A percentile compares a stretch with the other conserved stretches of the same genome.
Conservation (phyloP, 2,797 vertebrate genomes). For the Onychomys leucogaster region DNA sequence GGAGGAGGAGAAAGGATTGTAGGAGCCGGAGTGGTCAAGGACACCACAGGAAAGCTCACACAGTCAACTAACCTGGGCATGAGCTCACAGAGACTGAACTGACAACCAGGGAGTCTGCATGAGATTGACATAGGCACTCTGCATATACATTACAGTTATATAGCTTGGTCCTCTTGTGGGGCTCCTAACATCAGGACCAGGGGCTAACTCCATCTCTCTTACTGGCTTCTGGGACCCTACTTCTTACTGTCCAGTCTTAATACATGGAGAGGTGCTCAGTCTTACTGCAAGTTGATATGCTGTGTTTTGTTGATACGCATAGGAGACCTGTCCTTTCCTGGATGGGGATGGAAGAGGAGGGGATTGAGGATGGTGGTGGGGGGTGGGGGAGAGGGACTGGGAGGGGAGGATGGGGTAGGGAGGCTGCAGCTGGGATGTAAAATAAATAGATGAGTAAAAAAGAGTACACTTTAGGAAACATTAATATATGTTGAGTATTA, state of each 20-base stretch:
- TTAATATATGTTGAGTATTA: not conserved
- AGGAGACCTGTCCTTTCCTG: not conserved
- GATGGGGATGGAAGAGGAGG: not conserved
- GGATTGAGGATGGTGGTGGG: not conserved
- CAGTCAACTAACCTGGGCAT: not conserved
- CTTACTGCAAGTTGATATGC: not conserved
- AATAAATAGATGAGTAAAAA: not conserved
- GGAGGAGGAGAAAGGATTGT: not conserved
- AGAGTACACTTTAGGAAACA: slow-evolving; percentile 38
- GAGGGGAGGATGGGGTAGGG: not conserved
- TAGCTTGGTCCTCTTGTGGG: not conserved
- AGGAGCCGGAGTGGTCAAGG: not conserved
- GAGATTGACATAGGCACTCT: not conserved
- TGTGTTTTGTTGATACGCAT: not conserved
- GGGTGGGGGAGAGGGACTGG: not conserved
- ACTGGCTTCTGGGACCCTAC: not conserved
- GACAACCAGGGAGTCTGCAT: not conserved
- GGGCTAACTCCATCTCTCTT: not conserved
- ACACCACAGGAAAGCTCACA: not conserved
- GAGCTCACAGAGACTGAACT: not conserved
- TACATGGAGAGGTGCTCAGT: not conserved
- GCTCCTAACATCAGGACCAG: not conserved
- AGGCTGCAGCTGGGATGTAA: not conserved
- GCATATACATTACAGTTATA: not conserved
- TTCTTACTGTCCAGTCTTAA: not conserved